Evolutionary conservation across 2,888 invertebrate species (phyloP).

Genomic region (Drosophila histrio): DNA sequence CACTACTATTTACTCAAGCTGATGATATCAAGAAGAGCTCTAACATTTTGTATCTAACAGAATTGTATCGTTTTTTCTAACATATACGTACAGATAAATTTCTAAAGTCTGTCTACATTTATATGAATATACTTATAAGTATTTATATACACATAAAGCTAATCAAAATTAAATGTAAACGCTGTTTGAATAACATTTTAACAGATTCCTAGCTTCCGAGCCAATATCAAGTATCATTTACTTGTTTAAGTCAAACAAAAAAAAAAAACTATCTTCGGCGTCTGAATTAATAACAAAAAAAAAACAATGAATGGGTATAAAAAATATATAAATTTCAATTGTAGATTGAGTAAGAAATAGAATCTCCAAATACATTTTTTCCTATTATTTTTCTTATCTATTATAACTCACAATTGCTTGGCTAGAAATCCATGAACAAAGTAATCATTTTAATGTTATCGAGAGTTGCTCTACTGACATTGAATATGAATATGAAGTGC

Average conservation of each 20-base stretch:
- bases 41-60: constrained; percentile 12
- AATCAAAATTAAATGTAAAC: neutral
- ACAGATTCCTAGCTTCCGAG: neutral
- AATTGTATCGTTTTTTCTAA: constrained; percentile 6
- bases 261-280: neutral
- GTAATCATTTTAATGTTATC: neutral
- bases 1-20: constrained; percentile 5
- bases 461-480: no score
- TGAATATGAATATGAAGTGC: neutral
- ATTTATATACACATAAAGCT: neutral
- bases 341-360: neutral
- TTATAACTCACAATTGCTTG: no score
- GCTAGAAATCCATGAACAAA: neutral
- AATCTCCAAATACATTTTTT: neutral
- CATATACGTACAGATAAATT: neutral
- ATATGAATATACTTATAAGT: neutral
- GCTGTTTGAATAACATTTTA: neutral
- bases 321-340: neutral
- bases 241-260: neutral
- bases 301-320: neutral
- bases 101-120: neutral
- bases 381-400: no score
- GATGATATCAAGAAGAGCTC: constrained; percentile 5
- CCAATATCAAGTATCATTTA: neutral
- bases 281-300: neutral